Conservation (phyloP, 2,113 vertebrate species). For the Spheniscus mendiculus region DNA sequence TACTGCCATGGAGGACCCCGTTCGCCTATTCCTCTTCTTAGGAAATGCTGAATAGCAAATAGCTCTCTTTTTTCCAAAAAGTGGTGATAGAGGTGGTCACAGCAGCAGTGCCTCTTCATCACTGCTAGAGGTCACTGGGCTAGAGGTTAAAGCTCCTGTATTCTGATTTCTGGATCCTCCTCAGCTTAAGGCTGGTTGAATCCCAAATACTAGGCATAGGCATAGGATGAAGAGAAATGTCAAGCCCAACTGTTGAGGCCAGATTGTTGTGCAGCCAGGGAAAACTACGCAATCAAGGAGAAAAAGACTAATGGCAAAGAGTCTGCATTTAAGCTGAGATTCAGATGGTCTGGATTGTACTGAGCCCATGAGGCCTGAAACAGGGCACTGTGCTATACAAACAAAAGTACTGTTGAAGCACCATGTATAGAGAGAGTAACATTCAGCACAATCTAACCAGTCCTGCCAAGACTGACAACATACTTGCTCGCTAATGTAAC, state of each 20-base stretch:
- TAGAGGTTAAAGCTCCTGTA: not conserved
- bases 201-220: not conserved
- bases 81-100: not conserved
- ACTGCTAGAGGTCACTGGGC: not conserved
- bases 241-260: not conserved
- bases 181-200: not conserved
- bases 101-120: not conserved
- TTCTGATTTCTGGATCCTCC: not conserved
- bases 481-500: not conserved
- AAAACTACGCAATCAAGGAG: not conserved
- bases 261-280: not conserved
- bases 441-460: not conserved
- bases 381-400: not conserved
- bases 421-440: not conserved
- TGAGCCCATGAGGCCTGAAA: not conserved
- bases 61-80: not conserved
- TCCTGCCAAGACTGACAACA: not conserved
- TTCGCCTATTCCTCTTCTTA: not conserved
- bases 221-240: not conserved
- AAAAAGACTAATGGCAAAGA: not conserved
- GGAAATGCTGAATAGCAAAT: not conserved
- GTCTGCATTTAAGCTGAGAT: not conserved
- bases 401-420: not conserved
- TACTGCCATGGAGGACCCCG: fast-evolving
- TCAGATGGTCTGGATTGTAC: not conserved